Evolutionary conservation across 2,113 vertebrate genomes (phyloP).

Genomic region (Neopipo cinnamomea): DNA sequence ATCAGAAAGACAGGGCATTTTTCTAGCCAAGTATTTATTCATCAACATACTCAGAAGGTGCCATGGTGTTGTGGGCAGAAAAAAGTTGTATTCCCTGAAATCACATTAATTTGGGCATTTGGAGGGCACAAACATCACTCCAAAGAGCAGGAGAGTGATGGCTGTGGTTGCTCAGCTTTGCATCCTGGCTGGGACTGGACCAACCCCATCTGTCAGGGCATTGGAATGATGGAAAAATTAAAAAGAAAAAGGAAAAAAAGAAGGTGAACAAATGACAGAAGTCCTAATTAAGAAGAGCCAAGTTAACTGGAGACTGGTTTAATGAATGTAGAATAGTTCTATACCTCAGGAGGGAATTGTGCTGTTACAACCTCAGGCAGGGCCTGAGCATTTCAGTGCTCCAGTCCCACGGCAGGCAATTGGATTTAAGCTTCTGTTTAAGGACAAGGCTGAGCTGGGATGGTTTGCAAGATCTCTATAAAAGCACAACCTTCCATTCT

Average conservation of each 20-base stretch:
- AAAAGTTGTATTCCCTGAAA: not conserved
- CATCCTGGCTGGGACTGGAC: not conserved
- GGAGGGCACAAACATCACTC: not conserved
- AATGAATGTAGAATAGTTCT: not conserved
- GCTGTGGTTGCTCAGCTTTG: not conserved
- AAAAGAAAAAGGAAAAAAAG: not conserved
- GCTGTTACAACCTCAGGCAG: not conserved
- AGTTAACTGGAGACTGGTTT: not conserved
- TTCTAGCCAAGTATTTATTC: not conserved
- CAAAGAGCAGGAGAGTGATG: not conserved
- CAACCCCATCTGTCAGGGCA: not conserved
- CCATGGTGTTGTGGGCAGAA: rapidly evolving
- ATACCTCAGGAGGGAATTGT: constrained; percentile 19
- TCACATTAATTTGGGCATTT: not conserved
- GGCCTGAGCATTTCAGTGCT: not conserved
- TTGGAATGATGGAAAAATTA: rapidly evolving
- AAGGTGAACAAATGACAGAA: not conserved
- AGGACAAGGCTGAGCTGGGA: not conserved
- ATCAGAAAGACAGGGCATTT: not conserved
- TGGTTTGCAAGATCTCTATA: not conserved
- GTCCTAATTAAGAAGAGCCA: not conserved
- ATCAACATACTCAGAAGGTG: not conserved
- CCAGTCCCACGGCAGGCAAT: not conserved
- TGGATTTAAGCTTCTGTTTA: not conserved
- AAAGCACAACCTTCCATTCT: constrained; percentile 38